Base-by-base conservation (phyloP, 2,888 invertebrate species). In the Cerceris ruficornis region DNA sequence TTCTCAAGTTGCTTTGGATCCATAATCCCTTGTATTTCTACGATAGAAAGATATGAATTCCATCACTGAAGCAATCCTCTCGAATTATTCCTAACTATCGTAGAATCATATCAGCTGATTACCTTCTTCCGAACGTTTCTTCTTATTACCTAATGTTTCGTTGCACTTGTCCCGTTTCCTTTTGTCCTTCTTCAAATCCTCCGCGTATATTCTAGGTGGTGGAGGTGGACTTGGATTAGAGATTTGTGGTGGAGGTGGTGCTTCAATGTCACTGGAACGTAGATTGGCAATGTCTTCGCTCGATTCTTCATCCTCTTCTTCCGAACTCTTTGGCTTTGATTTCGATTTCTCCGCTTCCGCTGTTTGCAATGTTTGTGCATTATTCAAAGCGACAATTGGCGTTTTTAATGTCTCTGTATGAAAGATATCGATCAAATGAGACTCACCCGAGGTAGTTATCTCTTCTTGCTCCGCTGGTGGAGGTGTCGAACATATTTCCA, bases 401-500 rank as follows among this genome's bases (percentile, higher is more conserved):
- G 11, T 49, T 7, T 57, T 13, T 6, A 57, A 13, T 46, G 1
- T 46, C 0, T 8, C 2, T 28, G 4, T 4, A 4, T 28, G 28
- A 28, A 28, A 28, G 28, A 28, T 28, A 4, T 28, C 4, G 28
- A 28, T 28, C 2, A n/a, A 28, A 28, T 28, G 13, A 42, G 0
- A 43, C 61, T 60, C 67, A 90, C 90, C 90, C 61, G 89, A 88
- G 42, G 87, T 82, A 60, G 84, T 77, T 13, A 88, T 70, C n/a
- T 88, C 89, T 71, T 90, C 91, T 17, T 90, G 90, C 7, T 91
- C 91, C 41, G 90, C 90, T 52, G 94, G 94, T 11, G 94, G 94
- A 11, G 94, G 94, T 1, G 94, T 94, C 7, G 94, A 94, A 75
- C 94, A 94, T 77, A 94, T 93, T 86, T 94, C 94, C 94, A 94